Evolutionary conservation across 2,113 vertebrate species (phyloP), one percentile per base, ranked within the genome.

Genomic region (Pseudolaguvia tuberculata): DNA sequence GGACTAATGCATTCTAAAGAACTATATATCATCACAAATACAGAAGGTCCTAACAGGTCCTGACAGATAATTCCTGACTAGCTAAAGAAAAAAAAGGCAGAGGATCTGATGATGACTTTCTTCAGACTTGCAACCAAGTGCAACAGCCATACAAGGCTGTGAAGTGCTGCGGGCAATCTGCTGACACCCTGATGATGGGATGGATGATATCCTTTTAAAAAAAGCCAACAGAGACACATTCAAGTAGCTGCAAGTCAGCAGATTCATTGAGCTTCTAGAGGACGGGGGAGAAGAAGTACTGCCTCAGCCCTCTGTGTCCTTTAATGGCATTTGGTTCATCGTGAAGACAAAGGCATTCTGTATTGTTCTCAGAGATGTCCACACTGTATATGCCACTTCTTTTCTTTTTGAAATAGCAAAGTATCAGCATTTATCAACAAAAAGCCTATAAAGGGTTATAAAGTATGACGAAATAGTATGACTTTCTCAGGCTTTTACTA

Each of bases 261-360:
- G 51, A 75, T 75, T 51, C 15, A 71, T 73, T 55, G 66, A 70
- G 66, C 66, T 74, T 79, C 73, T 29, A 48, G 51, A 73, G 80
- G 65, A 70, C 53, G 61, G 63, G 62, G 48, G 70, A 73, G 70
- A 77, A 55, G 50, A 42, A 47, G 59, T 61, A 65, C 25, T 7
- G 27, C 27, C 27, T 57, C 39, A 78, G 35, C 25, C 55, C 31
- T 20, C 45, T 39, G 29, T 18, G 72, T 70, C 78, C 52, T 63
- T 51, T 75, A 65, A 75, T 75, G 72, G 58, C 58, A 63, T 61
- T 55, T 53, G 51, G 73, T 70, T 73, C 81, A 20, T 70, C 71
- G 67, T 65, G 81, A 45, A 62, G 57, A 79, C 58, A 74, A 86
- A 82, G 79, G 78, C 73, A 74, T 65, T 81, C 66, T 67, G 21